Percentiles rank a stretch among this genome's conserved stretches.
These are phyloP conservation scores for Syngnathus acus DNA, from an alignment of 2,797 vertebrate genomes.

Conservation along the genomic window DNA sequence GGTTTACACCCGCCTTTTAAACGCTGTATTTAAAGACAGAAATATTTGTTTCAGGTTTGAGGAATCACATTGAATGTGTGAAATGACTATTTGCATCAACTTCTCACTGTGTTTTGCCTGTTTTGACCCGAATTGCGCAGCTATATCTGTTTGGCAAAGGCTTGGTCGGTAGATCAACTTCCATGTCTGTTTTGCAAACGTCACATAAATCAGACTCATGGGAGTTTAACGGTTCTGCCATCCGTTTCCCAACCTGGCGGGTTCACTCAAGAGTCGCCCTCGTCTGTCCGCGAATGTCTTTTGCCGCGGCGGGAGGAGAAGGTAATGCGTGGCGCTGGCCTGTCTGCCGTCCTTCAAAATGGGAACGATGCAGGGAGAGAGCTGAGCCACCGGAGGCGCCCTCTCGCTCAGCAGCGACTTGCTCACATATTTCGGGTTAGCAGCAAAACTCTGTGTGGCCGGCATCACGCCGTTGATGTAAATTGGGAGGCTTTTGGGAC, in stretches of 20 bases:
- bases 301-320: conserved; percentile 86
- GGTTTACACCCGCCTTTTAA: neutral
- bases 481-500: conserved; percentile 89
- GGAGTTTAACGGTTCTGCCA: conserved; percentile 53
- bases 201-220: neutral
- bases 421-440: conserved; percentile 94
- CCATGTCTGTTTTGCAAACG: neutral
- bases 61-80: too few species aligned
- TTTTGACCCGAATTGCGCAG: too few species aligned
- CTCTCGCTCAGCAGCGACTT: conserved; percentile 82
- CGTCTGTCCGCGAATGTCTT: conserved; percentile 76
- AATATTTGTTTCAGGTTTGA: too few species aligned
- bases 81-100: too few species aligned
- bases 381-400: conserved; percentile 42
- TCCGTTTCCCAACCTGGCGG: conserved; percentile 59
- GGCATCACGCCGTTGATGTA: conserved; percentile 98
- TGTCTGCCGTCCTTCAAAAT: conserved; percentile 92
- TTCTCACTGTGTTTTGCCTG: too few species aligned
- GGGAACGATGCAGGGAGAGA: conserved; percentile 83
- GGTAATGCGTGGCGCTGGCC: conserved; percentile 91
- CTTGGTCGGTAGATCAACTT: too few species aligned
- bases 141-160: too few species aligned
- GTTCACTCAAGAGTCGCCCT: conserved; percentile 79
- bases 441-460: conserved; percentile 94
- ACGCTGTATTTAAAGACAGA: neutral